These are phyloP conservation scores for Phyllotreta cruciferae DNA, from an alignment of 2,888 invertebrate species.

Conservation along the genomic window DNA sequence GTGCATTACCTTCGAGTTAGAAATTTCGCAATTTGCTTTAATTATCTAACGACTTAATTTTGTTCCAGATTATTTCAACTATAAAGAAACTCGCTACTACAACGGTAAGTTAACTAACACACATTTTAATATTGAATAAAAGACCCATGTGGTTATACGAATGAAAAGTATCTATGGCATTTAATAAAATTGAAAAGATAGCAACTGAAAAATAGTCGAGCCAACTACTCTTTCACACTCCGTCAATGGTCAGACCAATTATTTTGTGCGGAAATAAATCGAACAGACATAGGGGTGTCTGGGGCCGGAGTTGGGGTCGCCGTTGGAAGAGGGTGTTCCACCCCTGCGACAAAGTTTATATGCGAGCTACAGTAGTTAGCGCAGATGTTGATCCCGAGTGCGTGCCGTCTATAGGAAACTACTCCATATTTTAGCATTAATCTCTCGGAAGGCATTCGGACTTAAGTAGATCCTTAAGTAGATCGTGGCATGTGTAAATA, in stretches of 20 bases:
- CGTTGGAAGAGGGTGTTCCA: slow-evolving; percentile 28
- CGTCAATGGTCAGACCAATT: slow-evolving; percentile 29
- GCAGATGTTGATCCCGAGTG: slow-evolving; percentile 48
- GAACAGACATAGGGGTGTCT: slow-evolving; percentile 30
- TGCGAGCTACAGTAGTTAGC: slow-evolving; percentile 49
- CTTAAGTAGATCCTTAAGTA: slow-evolving; percentile 41
- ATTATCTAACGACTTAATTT: neutral
- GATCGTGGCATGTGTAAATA: slow-evolving; percentile 46
- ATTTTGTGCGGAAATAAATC: slow-evolving; percentile 30
- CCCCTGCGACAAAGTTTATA: slow-evolving; percentile 30
- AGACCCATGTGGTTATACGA: too few species aligned
- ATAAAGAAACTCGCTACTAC: neutral
- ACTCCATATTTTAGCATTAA: slow-evolving; percentile 53
- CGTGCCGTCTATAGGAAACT: slow-evolving; percentile 48
- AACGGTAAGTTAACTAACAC: slow-evolving; percentile 1
- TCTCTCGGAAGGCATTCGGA: slow-evolving; percentile 42
- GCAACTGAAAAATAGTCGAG: too few species aligned
- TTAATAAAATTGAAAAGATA: too few species aligned
- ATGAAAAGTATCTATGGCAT: too few species aligned
- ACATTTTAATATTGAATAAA: too few species aligned
- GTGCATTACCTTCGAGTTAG: too few species aligned
- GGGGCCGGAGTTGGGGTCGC: slow-evolving; percentile 15
- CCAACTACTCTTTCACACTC: neutral
- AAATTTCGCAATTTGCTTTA: neutral
- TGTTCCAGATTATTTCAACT: slow-evolving; percentile 5